Base-by-base conservation (phyloP, 2,797 vertebrate genomes). In the Sebastes paucispinis region DNA sequence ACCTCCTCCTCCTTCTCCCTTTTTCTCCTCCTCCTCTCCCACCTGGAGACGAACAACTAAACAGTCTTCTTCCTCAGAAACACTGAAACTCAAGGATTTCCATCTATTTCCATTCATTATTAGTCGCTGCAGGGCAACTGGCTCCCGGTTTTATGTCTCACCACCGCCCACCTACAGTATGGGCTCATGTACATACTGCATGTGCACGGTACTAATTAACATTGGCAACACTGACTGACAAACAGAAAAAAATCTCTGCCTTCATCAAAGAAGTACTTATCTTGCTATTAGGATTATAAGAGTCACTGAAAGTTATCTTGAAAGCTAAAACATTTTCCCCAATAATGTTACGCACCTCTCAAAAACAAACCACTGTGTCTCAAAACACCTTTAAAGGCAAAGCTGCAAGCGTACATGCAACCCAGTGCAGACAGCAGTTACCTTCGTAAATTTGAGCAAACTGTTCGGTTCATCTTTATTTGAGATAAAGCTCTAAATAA, bases 141-240 rank as follows among this genome's bases (percentile, higher is more conserved):
- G 77, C 88, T 88, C 86, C 72, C 65, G 36, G 79, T 86, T 87
- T 82, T 50, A 59, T 62, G 79, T 81, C 82, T 89, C 85, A 80
- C 79, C 80, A 43, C 89, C 91, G 78, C 92, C 93, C 88, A 94
- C 91, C 87, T 57, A 88, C 93, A 92, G 87, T 91, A 94, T 94
- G 93, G 87, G 59, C 85, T 73, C 50, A 1, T 81, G 78, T 72
- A 69, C 71, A 50, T 76, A 69, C 74, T 62, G 83, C 78, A 79
- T 87, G 81, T 63, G 82, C 65, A 77, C 12, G 36, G 60, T 73
- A 54, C 74, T 77, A 82, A 91, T 92, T 91, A 89, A 81, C 73
- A 82, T 39, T 71, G 81, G 80, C 79, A 84, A 72, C 58, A 32
- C 25, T 70, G 60, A 77, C 78, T 77, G 67, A 82, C 39, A 80